A percentile compares a stretch with the other conserved stretches of the same genome.
These are phyloP conservation scores for Automeris io DNA, from an alignment of 2,888 invertebrate genomes.

Conservation along the genomic window DNA sequence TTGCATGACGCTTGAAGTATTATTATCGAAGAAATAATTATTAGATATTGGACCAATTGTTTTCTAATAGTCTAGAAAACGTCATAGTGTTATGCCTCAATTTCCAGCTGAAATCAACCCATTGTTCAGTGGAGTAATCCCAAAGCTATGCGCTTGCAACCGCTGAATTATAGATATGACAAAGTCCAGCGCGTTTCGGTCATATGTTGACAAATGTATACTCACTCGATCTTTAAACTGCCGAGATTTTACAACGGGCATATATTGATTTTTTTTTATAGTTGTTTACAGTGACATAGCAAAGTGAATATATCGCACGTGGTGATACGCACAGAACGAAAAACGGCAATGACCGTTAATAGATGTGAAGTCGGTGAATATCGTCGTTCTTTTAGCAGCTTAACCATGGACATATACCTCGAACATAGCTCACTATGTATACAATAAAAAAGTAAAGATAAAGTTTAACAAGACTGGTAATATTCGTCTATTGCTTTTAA, in stretches of 20 bases:
- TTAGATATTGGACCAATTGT: too few relatives aligned
- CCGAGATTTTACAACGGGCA: background rate
- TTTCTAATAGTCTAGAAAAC: too few relatives aligned
- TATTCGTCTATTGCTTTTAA: too few relatives aligned
- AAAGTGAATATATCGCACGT: background rate
- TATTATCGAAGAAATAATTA: background rate
- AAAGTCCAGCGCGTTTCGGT: constrained; percentile 6
- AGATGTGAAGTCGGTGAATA: too few relatives aligned
- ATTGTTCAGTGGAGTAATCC: constrained; percentile 10
- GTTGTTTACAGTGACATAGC: background rate
- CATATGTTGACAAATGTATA: background rate
- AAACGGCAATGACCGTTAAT: too few relatives aligned
- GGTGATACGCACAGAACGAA: too few relatives aligned
- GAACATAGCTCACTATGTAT: too few relatives aligned
- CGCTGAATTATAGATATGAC: constrained; percentile 14
- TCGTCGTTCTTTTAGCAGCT: too few relatives aligned
- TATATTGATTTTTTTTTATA: background rate
- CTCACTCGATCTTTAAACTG: constrained; percentile 1
- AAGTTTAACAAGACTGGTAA: too few relatives aligned
- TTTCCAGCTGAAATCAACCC: constrained; percentile 6
- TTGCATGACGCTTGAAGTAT: too few relatives aligned
- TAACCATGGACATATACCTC: too few relatives aligned
- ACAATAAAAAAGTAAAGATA: too few relatives aligned
- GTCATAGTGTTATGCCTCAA: constrained; percentile 4
- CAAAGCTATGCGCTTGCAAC: constrained; percentile 13